Evolutionary conservation across 2,888 invertebrate species (phyloP), one percentile per base, ranked within the genome.

Genomic region (Cerceris rybyensis): DNA sequence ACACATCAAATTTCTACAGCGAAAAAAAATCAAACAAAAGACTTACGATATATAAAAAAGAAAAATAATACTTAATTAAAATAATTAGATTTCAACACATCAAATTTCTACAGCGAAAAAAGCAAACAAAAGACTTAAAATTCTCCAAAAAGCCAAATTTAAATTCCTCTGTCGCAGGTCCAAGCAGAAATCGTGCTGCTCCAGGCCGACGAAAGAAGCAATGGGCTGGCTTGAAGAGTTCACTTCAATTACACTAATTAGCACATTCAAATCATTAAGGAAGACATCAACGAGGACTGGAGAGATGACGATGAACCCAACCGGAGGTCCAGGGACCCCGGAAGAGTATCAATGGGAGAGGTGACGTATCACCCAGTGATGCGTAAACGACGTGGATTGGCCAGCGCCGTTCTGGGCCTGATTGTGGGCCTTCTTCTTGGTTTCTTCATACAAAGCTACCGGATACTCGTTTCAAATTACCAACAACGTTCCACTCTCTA

Each of bases 371-470:
- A 86, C 68, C 80, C 84, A 90, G 91, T 88, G 86, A 92, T 92
- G 92, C 92, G 92, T 87, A 92, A 90, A 87, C 89, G 90, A 88
- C 92, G 92, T 79, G 91, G 92, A 81, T 81, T 94, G 89, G 93
- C 94, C 87, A 94, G 92, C 85, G 91, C 91, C 89, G 87, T 91
- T 81, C 86, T 92, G 82, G 92, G 95, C 87, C 93, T 95, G 82
- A 93, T 93, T 54, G 91, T 94, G 83, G 95, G 95, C 74, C 93
- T 95, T 63, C 92, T 94, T 84, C 92, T 94, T 67, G 94, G 93
- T 66, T 87, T 90, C 57, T 73, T 93, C 43, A 84, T 93, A 68
- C 84, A 88, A 55, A 90, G 90, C 78, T 90, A 89, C 69, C 86
- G 87, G 59, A 80, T 86, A 43, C 68, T 86, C n/a, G 75, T 77